These are phyloP conservation scores for Petrocephalus sullivani DNA, from an alignment of 2,797 vertebrate species.

Conservation along the genomic window DNA sequence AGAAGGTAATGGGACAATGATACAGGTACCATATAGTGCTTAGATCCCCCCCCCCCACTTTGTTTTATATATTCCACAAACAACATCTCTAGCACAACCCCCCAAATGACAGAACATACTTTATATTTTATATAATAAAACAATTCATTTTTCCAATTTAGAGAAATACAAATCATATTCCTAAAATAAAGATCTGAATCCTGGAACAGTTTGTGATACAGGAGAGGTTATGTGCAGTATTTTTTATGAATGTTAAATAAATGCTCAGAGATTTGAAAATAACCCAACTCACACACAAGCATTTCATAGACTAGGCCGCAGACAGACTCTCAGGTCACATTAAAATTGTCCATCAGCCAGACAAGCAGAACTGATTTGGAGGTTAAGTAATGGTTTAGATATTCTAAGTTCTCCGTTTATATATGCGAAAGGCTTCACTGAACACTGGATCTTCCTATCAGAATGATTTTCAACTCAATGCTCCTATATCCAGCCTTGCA, in stretches of 20 bases:
- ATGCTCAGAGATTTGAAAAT: slow-evolving; percentile 1
- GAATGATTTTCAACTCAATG: slow-evolving; percentile 53
- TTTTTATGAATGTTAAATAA: not conserved
- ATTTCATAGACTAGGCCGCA: slow-evolving; percentile 93
- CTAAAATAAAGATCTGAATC: not conserved
- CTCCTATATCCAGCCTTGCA: slow-evolving; percentile 73
- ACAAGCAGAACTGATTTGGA: slow-evolving; percentile 99
- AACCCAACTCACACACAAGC: slow-evolving; percentile 48
- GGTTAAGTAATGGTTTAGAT: slow-evolving; percentile 94
- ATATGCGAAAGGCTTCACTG: slow-evolving; percentile 93
- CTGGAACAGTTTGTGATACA: not conserved
- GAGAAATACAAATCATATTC: not conserved
- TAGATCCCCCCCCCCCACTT: not conserved
- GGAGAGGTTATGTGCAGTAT: not conserved
- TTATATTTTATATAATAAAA: not conserved
- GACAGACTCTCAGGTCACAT: slow-evolving; percentile 80
- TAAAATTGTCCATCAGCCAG: slow-evolving; percentile 99
- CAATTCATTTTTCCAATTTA: not conserved
- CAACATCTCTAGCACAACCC: not conserved
- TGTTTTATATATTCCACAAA: not conserved
- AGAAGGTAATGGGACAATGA: not conserved
- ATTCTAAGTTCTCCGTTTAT: slow-evolving; percentile 90
- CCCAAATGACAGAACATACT: not conserved
- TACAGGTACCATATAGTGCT: not conserved
- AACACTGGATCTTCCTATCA: slow-evolving; percentile 77